Conservation (phyloP, 2,797 vertebrate genomes). For the Salmo trutta region DNA sequence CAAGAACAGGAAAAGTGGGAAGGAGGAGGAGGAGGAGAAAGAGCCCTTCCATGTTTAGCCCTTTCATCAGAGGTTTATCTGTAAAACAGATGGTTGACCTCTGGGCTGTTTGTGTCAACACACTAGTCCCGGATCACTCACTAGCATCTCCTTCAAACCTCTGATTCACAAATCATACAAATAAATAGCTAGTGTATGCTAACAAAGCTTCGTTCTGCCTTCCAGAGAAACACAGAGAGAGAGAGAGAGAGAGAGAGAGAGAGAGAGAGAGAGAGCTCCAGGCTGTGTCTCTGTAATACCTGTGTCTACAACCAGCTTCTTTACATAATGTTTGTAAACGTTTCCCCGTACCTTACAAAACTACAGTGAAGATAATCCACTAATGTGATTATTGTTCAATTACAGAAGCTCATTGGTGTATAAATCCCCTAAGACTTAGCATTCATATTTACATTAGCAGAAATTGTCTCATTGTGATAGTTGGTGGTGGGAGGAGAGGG, state of each 20-base stretch:
- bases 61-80: slow-evolving; percentile 65
- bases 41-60: slow-evolving; percentile 71
- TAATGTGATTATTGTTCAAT: slow-evolving; percentile 57
- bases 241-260: background rate
- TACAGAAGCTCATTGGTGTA: too few relatives aligned
- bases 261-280: slow-evolving; percentile 31
- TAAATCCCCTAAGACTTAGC: too few relatives aligned
- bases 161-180: slow-evolving; percentile 69
- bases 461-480: too few relatives aligned
- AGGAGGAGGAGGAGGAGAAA: slow-evolving; percentile 15
- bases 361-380: slow-evolving; percentile 68
- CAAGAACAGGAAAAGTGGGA: slow-evolving; percentile 50
- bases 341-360: slow-evolving; percentile 41
- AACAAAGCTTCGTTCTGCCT: slow-evolving; percentile 45
- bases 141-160: slow-evolving; percentile 61
- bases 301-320: slow-evolving; percentile 62
- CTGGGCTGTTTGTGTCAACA: slow-evolving; percentile 72
- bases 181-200: slow-evolving; percentile 42
- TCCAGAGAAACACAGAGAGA: background rate
- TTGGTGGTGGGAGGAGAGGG: slow-evolving; percentile 44
- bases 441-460: too few relatives aligned
- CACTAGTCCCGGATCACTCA: slow-evolving; percentile 51
- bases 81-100: slow-evolving; percentile 80
- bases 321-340: slow-evolving; percentile 58
- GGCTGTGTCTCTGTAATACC: slow-evolving; percentile 59